phyloP scores from a whole-genome alignment of 2,113 vertebrate genomes.

The Urocynchramus pylzowi region DNA sequence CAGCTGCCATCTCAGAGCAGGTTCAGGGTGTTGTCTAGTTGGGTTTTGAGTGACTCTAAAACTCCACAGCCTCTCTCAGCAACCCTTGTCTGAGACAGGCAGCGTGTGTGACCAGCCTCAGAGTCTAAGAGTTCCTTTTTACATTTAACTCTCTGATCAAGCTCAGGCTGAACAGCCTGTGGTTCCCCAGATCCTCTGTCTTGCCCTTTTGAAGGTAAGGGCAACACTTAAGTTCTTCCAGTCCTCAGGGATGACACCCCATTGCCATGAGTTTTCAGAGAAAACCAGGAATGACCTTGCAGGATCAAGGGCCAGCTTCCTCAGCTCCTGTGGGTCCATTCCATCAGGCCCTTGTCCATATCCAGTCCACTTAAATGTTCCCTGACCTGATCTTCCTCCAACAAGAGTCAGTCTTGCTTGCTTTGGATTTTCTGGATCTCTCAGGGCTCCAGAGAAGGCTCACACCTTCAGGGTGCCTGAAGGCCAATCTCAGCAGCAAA shows the following conservation, averaged over 20 bases:
- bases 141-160: neutral
- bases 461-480: neutral
- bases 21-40: neutral
- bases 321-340: neutral
- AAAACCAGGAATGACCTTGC: neutral
- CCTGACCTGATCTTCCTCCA: neutral
- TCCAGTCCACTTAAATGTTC: neutral
- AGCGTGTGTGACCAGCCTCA: neutral
- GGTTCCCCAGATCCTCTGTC: neutral
- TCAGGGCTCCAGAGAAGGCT: neutral
- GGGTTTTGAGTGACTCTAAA: neutral
- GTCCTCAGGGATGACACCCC: neutral
- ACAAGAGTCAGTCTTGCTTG: neutral
- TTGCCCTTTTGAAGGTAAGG: neutral
- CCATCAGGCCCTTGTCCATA: neutral
- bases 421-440: neutral
- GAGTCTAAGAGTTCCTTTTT: neutral
- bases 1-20: neutral
- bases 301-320: neutral
- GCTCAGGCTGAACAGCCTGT: neutral
- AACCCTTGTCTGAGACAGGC: neutral
- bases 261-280: neutral
- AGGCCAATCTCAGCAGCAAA: neutral
- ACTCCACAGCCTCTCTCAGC: neutral
- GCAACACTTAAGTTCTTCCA: neutral